Evolutionary conservation across 2,797 vertebrate species (phyloP).

Genomic region (Decapterus maruadsi): DNA sequence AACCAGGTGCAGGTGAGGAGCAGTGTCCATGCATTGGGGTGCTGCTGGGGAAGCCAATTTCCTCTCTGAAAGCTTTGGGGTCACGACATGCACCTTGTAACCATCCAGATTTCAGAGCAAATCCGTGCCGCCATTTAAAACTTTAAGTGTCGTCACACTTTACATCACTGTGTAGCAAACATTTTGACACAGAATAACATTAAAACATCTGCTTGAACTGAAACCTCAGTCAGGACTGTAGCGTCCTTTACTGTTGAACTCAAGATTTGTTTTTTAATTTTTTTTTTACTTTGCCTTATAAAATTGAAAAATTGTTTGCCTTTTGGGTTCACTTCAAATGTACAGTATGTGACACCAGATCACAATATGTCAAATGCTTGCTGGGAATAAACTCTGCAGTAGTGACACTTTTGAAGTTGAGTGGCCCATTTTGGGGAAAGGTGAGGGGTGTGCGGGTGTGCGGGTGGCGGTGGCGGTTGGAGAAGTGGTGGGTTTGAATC

Average conservation of each 20-base stretch:
- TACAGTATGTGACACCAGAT: conserved; percentile 5
- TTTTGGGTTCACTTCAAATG: conserved; percentile 1
- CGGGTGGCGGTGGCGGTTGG: no score
- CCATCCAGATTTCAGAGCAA: conserved; percentile 19
- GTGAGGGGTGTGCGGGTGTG: background rate
- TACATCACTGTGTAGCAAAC: conserved; percentile 48
- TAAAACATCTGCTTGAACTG: background rate
- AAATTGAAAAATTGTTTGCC: conserved; percentile 2
- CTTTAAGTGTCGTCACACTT: conserved; percentile 10
- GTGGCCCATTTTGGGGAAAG: conserved; percentile 17
- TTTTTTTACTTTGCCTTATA: background rate
- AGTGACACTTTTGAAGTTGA: conserved; percentile 12
- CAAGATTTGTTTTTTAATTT: background rate
- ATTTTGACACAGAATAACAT: conserved; percentile 25
- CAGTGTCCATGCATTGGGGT: conserved; percentile 54
- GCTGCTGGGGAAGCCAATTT: conserved; percentile 8
- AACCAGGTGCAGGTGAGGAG: conserved; percentile 40
- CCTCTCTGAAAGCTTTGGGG: conserved; percentile 32
- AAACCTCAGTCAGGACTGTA: background rate
- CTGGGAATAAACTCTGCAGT: conserved; percentile 34
- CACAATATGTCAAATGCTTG: conserved; percentile 56
- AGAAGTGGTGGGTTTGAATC: conserved; percentile 17
- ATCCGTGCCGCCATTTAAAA: conserved; percentile 54
- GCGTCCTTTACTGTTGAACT: conserved; percentile 3
- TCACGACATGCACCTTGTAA: conserved; percentile 54